These are phyloP conservation scores for Andrena minutula DNA, from an alignment of 2,888 invertebrate species.

Conservation along the genomic window DNA sequence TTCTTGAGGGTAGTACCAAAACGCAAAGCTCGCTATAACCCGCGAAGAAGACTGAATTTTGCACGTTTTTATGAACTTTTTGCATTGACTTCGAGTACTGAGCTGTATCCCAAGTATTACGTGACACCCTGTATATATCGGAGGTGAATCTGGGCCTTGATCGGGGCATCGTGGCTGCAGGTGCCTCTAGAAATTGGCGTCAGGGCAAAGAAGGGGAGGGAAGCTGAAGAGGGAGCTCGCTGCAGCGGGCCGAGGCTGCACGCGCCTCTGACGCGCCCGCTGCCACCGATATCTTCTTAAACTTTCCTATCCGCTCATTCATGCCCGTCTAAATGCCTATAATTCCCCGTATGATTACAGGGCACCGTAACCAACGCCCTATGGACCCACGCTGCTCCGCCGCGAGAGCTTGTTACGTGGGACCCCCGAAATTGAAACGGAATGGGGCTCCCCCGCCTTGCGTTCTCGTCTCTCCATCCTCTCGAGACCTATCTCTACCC, in stretches of 20 bases:
- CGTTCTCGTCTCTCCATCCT: constrained; percentile 26
- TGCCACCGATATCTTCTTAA: constrained; percentile 81
- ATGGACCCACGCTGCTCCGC: constrained; percentile 52
- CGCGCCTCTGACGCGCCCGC: constrained; percentile 79
- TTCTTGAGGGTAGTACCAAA: no score
- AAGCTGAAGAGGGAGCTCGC: constrained; percentile 21
- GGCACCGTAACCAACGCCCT: constrained; percentile 80
- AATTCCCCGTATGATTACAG: constrained; percentile 84
- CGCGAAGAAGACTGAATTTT: no score
- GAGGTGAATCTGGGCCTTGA: constrained; percentile 76
- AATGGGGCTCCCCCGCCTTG: constrained; percentile 59
- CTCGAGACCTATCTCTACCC: constrained; percentile 3
- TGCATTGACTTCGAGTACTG: no score
- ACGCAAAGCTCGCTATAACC: no score
- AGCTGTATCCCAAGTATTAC: not conserved
- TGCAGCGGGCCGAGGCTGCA: constrained; percentile 72
- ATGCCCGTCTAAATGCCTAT: constrained; percentile 83
- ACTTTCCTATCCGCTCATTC: constrained; percentile 83
- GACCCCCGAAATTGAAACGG: constrained; percentile 79
- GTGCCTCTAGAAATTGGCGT: constrained; percentile 69
- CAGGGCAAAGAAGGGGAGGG: constrained; percentile 28
- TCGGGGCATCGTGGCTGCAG: constrained; percentile 74
- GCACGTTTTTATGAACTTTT: no score
- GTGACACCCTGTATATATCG: constrained; percentile 69
- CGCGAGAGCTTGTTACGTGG: constrained; percentile 74